These are phyloP conservation scores for Homarus americanus DNA, from an alignment of 1,140 invertebrate species.

Conservation along the genomic window DNA sequence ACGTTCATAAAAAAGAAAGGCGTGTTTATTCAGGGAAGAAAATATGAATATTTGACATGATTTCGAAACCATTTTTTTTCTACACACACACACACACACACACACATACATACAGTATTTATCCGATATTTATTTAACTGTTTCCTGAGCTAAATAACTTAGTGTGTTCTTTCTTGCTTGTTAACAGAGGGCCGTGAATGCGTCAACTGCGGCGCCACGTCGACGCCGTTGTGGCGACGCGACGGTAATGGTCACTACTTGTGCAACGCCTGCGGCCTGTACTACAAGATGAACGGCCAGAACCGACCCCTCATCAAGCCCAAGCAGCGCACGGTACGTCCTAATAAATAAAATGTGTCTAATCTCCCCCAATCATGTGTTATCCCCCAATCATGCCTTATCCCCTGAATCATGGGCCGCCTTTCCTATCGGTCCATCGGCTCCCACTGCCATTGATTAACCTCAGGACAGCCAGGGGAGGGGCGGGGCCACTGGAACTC, in stretches of 20 bases:
- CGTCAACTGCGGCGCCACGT: slow-evolving; percentile 91
- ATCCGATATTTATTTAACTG: too few species aligned
- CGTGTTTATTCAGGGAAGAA: too few species aligned
- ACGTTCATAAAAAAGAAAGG: too few species aligned
- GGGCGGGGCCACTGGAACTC: not conserved
- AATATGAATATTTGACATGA: too few species aligned
- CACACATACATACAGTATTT: too few species aligned
- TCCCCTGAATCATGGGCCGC: slow-evolving; percentile 34
- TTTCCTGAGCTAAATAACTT: too few species aligned
- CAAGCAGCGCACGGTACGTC: slow-evolving; percentile 75
- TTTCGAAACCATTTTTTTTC: too few species aligned
- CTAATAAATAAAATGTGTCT: not conserved
- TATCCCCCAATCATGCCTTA: slow-evolving; percentile 49
- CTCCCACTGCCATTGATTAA: slow-evolving; percentile 54
- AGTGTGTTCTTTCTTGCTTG: too few species aligned
- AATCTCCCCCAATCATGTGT: slow-evolving; percentile 21
- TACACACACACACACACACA: too few species aligned
- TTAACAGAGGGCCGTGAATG: slow-evolving; percentile 88
- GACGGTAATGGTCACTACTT: slow-evolving; percentile 93
- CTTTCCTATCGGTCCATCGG: slow-evolving; percentile 50
- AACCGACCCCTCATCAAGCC: slow-evolving; percentile 88
- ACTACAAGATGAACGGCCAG: slow-evolving; percentile 91
- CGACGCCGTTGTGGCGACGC: slow-evolving; percentile 91
- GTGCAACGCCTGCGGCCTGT: slow-evolving; percentile 92
- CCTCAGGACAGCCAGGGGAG: not conserved